Base-by-base conservation (phyloP, 2,888 invertebrate species). In the Nemotelus nigrinus region DNA sequence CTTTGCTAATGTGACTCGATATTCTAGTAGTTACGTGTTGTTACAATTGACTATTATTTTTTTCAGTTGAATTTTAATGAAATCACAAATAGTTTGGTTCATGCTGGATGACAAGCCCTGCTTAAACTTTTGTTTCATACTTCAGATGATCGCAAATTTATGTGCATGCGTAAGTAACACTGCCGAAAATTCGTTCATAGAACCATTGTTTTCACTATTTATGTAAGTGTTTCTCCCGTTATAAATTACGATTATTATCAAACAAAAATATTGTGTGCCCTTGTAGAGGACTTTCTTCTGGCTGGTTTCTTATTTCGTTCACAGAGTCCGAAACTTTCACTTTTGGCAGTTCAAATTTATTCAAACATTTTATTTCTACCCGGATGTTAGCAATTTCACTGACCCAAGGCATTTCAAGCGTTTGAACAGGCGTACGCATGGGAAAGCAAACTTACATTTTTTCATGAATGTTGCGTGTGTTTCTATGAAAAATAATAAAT, bases 181-280 rank as follows among this genome's bases (percentile, higher is more conserved):
- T 3, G 3, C 67, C 25, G 67, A 50, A 47, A 39, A 39, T n/a
- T n/a, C 50, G 48, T 48, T 47, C 25, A 50, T 25, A 48, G 3
- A 6, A 43, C 43, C 63, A 63, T 41, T 41, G 10, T 43, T 63
- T 63, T 8, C 43, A 63, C 8, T 63, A 43, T 63, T 63, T 48
- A 68, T 48, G 67, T 50, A 50, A 6, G 25, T 68, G 39, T 74
- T 74, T 48, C 74, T 60, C 50, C 50, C 44, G 39, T 63, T 68
- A 79, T 79, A 79, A 79, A 79, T 79, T 77, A 79, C 77, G 79
- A 79, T 79, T 79, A 74, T 79, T 77, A 77, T 77, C 77, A 77
- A 78, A 68, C 7, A 10, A 53, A 41, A 53, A 70, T 55, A 78
- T 67, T 76, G 65, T 77, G 77, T 60, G 70, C 78, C 65, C 77